A percentile compares a stretch with the other conserved stretches of the same genome.
phyloP scores from a whole-genome alignment of 2,888 invertebrate genomes.

The Bellardia bayeri region DNA sequence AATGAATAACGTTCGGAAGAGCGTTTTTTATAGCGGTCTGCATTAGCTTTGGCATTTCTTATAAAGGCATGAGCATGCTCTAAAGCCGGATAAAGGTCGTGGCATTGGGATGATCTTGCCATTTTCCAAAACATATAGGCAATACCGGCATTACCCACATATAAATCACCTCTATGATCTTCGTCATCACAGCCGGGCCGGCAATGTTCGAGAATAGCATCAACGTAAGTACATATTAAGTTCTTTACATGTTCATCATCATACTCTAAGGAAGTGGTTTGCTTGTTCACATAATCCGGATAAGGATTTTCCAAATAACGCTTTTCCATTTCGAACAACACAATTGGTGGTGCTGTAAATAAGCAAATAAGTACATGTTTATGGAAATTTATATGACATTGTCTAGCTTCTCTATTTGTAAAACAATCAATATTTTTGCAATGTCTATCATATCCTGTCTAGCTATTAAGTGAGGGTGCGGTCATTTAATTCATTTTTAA shows the following conservation, averaged over 20 bases:
- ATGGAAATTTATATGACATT: not conserved
- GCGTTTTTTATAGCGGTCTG: slow-evolving; percentile 84
- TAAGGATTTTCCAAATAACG: slow-evolving; percentile 83
- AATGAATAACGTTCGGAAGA: slow-evolving; percentile 88
- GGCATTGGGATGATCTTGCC: slow-evolving; percentile 85
- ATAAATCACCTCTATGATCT: slow-evolving; percentile 83
- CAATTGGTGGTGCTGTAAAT: not conserved
- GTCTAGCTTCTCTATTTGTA: not conserved
- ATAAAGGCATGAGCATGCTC: slow-evolving; percentile 87
- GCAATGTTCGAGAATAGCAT: slow-evolving; percentile 82
- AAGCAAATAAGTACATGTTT: not conserved
- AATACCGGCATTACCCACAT: slow-evolving; percentile 85
- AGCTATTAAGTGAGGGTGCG: slow-evolving; percentile 65
- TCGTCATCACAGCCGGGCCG: slow-evolving; percentile 80
- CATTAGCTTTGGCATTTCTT: slow-evolving; percentile 86
- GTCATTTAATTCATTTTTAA: slow-evolving; percentile 5
- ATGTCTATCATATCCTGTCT: slow-evolving; percentile 62
- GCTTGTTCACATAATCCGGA: slow-evolving; percentile 79
- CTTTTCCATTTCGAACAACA: slow-evolving; percentile 78
- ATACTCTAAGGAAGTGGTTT: slow-evolving; percentile 77
- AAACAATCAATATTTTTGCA: slow-evolving; percentile 60
- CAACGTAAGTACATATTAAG: slow-evolving; percentile 83
- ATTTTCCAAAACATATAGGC: slow-evolving; percentile 91
- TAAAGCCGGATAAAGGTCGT: slow-evolving; percentile 85
- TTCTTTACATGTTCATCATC: slow-evolving; percentile 82